phyloP scores from a whole-genome alignment of 1,140 invertebrate genomes.

The Pomacea maculata region DNA sequence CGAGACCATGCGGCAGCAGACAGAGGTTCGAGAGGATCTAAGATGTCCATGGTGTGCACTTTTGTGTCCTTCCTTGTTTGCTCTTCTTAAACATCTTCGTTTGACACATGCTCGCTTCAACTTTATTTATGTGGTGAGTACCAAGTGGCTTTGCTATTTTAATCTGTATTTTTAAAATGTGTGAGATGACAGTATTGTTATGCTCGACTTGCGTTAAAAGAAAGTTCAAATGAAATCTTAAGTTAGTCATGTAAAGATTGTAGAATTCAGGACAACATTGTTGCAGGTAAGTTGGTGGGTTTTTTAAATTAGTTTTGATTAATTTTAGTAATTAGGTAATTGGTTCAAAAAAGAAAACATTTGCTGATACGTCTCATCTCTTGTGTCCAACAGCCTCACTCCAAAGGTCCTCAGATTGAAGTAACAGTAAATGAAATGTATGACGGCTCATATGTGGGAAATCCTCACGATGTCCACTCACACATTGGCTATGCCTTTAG shows the following conservation, averaged over 20 bases:
- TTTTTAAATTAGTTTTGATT: not conserved
- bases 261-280: not conserved
- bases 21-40: slow-evolving; percentile 89
- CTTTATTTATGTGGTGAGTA: slow-evolving; percentile 86
- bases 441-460: slow-evolving; percentile 95
- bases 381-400: slow-evolving; percentile 68
- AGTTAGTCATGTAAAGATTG: not conserved
- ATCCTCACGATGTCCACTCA: slow-evolving; percentile 86
- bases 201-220: not conserved
- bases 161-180: not conserved
- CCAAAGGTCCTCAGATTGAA: slow-evolving; percentile 88
- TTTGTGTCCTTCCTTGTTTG: slow-evolving; percentile 87
- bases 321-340: not conserved
- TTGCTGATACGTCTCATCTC: not conserved
- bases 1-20: slow-evolving; percentile 88
- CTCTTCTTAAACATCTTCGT: slow-evolving; percentile 91
- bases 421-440: slow-evolving; percentile 94
- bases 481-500: slow-evolving; percentile 74
- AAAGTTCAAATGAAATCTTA: not conserved
- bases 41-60: slow-evolving; percentile 95
- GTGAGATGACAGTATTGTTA: not conserved
- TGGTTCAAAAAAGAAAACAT: not conserved
- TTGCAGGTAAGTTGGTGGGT: not conserved
- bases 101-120: slow-evolving; percentile 92
- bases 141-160: not conserved